Percentiles rank a stretch among this genome's conserved stretches.
Evolutionary conservation across 2,797 vertebrate genomes (phyloP).

Genomic region (Manis pentadactyla): DNA sequence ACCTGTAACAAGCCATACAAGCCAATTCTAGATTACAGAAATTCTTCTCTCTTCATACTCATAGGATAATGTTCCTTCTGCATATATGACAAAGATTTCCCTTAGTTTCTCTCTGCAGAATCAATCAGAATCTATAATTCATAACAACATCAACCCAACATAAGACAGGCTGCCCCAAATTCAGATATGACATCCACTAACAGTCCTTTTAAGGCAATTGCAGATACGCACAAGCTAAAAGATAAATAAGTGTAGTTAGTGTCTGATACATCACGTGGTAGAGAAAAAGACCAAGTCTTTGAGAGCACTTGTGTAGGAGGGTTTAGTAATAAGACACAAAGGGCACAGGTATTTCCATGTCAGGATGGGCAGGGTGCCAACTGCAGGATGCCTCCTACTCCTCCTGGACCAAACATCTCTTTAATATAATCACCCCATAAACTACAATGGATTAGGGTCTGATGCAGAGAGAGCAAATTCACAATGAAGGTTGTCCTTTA

Average conservation of each 20-base stretch:
- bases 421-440: conserved; percentile 74
- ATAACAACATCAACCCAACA: conserved; percentile 9
- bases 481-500: conserved; percentile 68
- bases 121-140: conserved; percentile 12
- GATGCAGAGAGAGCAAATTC: conserved; percentile 69
- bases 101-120: conserved; percentile 15
- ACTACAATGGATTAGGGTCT: conserved; percentile 23
- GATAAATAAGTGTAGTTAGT: background rate
- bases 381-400: conserved; percentile 53
- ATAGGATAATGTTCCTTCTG: background rate
- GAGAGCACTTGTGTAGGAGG: background rate
- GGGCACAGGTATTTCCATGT: background rate
- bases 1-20: background rate
- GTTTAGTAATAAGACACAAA: conserved; percentile 34
- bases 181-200: background rate
- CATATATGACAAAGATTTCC: background rate
- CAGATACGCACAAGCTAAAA: conserved; percentile 8
- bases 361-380: background rate
- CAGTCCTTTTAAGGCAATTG: background rate
- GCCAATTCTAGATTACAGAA: background rate
- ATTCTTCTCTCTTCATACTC: conserved; percentile 25
- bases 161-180: background rate
- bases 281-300: conserved; percentile 14
- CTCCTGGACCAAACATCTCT: conserved; percentile 60
- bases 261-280: background rate